Conservation (phyloP, 2,113 vertebrate species). For the Bufo bufo region DNA sequence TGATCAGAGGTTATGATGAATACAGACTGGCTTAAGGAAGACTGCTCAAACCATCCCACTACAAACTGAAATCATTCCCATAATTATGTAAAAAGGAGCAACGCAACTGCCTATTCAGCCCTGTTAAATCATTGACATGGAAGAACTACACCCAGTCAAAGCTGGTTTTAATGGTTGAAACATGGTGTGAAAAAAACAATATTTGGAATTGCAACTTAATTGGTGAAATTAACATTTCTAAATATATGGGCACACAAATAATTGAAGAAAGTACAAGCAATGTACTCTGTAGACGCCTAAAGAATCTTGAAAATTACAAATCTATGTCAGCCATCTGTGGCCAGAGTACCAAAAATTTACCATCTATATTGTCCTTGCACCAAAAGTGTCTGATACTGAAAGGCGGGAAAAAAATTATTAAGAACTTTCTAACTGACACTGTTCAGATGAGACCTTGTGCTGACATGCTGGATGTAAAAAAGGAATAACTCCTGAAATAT, state of each 20-base stretch:
- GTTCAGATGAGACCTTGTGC: slow-evolving; percentile 11
- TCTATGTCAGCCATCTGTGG: background rate
- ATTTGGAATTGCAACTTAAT: background rate
- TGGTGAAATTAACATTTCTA: background rate
- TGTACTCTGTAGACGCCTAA: background rate
- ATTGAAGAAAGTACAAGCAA: background rate
- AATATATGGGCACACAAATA: background rate
- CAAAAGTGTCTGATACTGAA: background rate
- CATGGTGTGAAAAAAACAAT: background rate
- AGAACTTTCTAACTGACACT: background rate
- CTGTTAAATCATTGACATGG: slow-evolving; percentile 68
- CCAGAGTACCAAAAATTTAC: background rate
- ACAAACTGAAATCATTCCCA: slow-evolving; percentile 64
- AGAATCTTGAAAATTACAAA: background rate
- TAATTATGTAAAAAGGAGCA: slow-evolving; percentile 68
- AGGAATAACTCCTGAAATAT: background rate
- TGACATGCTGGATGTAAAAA: slow-evolving; percentile 9
- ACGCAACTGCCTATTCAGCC: slow-evolving; percentile 72
- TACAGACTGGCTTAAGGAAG: slow-evolving; percentile 48
- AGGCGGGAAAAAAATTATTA: background rate
- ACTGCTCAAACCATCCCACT: slow-evolving; percentile 56
- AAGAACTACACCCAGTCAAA: slow-evolving; percentile 64
- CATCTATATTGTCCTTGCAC: background rate
- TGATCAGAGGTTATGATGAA: slow-evolving; percentile 5
- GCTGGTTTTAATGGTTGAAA: slow-evolving; percentile 57